Evolutionary conservation across 2,797 vertebrate genomes (phyloP), one percentile per base, ranked within the genome.

Genomic region (Acanthornis magna): DNA sequence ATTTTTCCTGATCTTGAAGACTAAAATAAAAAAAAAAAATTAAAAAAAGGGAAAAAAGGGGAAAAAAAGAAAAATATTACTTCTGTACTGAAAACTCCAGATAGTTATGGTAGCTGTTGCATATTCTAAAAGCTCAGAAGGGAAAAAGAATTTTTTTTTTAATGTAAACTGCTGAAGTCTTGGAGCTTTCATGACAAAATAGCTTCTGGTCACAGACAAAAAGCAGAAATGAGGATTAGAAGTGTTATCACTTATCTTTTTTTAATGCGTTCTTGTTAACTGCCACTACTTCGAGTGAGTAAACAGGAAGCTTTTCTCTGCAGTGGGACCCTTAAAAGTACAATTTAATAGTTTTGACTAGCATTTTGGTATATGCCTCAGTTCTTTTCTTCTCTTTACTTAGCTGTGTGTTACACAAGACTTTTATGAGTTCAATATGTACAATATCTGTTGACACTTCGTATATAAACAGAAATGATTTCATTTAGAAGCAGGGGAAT

Each of bases 401-500:
- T 67, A 89, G 73, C 88, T 92, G 57, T 88, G 47, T 81, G 66
- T 67, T 95, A 73, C 91, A 92, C 70, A 73, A 95, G 88, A 79
- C 50, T 93, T 95, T 95, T 96, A 96, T 92, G 74, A 94, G 89
- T 95, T 96, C 96, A 96, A 50, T 94, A 92, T 96, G 93, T 94
- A 95, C 82, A 91, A 73, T 93, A 88, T 95, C 85, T 84, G 87
- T 94, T 96, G 93, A 92, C 95, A 96, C 91, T 94, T 94, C 2
- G 1, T 96, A 94, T 87, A 96, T 92, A 95, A 97, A 97, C 92
- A 95, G 91, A 96, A 94, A 84, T 71, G 11, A 86, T 96, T 92
- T 95, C 54, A 63, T 93, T 91, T 92, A 92, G 92, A 94, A 85
- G 32, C 50, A 84, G 34, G 78, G 73, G 75, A 94, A 88, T 95